Percentiles rank a stretch among this genome's conserved stretches.
Conservation (phyloP, 1,140 invertebrate species). For the Caenorhabditis inopinata region DNA sequence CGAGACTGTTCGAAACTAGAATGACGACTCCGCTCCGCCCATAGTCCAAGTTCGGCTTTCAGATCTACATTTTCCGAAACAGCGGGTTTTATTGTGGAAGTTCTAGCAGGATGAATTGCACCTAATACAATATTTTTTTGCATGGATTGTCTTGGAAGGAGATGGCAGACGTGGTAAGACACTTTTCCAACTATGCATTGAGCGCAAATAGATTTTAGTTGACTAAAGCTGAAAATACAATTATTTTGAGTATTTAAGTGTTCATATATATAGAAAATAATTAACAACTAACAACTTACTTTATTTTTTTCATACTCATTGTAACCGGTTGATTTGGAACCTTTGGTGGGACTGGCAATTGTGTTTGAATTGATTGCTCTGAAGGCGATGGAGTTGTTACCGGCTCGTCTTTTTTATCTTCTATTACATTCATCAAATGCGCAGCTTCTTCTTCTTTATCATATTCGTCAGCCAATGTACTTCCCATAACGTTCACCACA, state of each 20-base stretch:
- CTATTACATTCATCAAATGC: neutral
- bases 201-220: neutral
- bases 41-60: neutral
- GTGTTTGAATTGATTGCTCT: neutral
- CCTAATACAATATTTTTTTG: neutral
- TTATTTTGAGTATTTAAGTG: neutral
- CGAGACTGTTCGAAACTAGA: constrained; percentile 4
- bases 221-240: neutral
- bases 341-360: neutral
- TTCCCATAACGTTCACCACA: constrained; percentile 84
- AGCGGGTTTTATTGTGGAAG: neutral
- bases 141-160: neutral
- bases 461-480: constrained; percentile 70
- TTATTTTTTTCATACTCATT: neutral
- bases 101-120: neutral
- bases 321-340: neutral
- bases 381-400: neutral
- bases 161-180: neutral
- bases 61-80: neutral
- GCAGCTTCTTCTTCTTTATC: constrained; percentile 47
- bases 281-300: neutral
- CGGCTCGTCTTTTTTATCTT: constrained; percentile 16
- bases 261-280: too few relatives aligned
- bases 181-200: neutral
- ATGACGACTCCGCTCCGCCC: neutral